A percentile compares a stretch with the other conserved stretches of the same genome.
Evolutionary conservation across 2,113 vertebrate genomes (phyloP).

Genomic region (Zapornia atra): DNA sequence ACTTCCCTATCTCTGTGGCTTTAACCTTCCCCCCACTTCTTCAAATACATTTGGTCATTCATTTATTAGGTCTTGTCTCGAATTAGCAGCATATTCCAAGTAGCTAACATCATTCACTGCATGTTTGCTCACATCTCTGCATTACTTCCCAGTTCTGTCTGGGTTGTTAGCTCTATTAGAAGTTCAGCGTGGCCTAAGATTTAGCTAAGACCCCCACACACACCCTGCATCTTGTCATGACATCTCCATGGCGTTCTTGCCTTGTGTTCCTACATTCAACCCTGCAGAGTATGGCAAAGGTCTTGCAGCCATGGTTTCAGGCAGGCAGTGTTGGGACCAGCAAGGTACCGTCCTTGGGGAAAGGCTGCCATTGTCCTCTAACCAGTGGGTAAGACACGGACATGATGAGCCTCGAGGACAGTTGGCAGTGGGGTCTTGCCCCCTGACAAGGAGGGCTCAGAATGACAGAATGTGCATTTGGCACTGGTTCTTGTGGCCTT

Average conservation of each 20-base stretch:
- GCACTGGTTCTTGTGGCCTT: not conserved
- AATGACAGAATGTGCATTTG: not conserved
- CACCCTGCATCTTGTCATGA: not conserved
- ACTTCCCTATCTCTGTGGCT: not conserved
- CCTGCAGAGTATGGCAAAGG: not conserved
- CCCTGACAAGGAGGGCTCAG: not conserved
- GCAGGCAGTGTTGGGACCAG: not conserved
- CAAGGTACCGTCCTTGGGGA: not conserved
- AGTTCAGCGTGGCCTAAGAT: not conserved
- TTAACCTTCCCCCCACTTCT: not conserved
- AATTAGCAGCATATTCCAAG: not conserved
- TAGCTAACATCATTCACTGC: not conserved
- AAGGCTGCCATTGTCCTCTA: not conserved
- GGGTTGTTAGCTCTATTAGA: not conserved
- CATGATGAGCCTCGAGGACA: not conserved
- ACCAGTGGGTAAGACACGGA: not conserved
- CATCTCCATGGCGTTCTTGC: not conserved
- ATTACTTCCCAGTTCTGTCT: not conserved
- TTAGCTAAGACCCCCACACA: not conserved
- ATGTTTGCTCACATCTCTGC: not conserved
- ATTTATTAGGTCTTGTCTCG: not conserved
- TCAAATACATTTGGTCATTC: not conserved
- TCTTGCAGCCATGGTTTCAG: rapidly evolving
- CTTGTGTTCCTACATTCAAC: not conserved
- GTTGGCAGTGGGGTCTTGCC: not conserved